phyloP scores from a whole-genome alignment of 30 jellyfish, hydroid and myxozoan genomes.

The Chrysaora quinquecirrha region DNA sequence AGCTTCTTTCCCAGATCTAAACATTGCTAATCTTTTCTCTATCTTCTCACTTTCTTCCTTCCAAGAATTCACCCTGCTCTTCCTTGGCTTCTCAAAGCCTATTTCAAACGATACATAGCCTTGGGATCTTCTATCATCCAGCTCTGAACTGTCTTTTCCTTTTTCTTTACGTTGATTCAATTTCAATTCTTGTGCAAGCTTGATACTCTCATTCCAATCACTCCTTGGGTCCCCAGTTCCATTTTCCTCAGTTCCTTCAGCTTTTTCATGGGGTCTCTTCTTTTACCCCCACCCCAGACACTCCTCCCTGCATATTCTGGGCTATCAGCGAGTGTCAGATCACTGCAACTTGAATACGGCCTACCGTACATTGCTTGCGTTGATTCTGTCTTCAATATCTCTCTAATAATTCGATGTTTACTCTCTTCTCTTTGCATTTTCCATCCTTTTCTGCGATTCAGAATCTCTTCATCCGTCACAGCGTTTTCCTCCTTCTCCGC shows the following conservation, averaged over 20 bases:
- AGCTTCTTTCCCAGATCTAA: constrained; percentile 28
- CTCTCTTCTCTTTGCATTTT: constrained; percentile 69
- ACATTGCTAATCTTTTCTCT: constrained; percentile 20
- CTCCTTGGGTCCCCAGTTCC: no score
- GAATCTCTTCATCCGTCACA: constrained; percentile 51
- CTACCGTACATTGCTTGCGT: constrained; percentile 42
- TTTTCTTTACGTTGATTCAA: no score
- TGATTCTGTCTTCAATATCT: constrained; percentile 70
- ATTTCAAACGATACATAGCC: constrained; percentile 30
- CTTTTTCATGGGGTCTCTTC: no score
- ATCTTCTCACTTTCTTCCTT: constrained; percentile 64
- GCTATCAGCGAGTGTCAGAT: constrained; percentile 36
- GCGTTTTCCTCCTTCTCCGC: constrained; percentile 8
- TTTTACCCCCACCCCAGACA: background rate
- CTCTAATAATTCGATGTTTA: constrained; percentile 68
- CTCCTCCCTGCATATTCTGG: constrained; percentile 1
- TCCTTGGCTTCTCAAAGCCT: background rate
- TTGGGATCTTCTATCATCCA: background rate
- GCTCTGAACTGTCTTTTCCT: no score
- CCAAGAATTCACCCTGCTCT: constrained; percentile 35
- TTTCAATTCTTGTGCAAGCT: no score
- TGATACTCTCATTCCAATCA: no score
- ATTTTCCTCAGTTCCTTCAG: no score
- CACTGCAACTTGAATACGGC: constrained; percentile 66
- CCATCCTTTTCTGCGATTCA: constrained; percentile 70